A percentile compares a stretch with the other conserved stretches of the same genome.
phyloP scores from a whole-genome alignment of 2,888 invertebrate genomes.

The Drosophila fungiperda region DNA sequence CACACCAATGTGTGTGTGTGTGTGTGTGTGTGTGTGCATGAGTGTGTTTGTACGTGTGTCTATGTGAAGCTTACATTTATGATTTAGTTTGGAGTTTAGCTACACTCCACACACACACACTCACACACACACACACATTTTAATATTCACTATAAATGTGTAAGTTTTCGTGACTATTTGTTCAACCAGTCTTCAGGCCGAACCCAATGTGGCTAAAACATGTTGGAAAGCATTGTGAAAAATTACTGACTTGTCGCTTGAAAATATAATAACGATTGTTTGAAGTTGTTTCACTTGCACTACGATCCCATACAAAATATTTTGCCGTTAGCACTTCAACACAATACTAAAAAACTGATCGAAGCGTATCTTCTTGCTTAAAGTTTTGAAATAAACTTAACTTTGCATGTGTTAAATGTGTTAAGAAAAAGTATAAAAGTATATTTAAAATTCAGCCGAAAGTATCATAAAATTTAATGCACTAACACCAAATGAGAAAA shows the following conservation, averaged over 20 bases:
- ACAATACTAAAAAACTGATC: background rate
- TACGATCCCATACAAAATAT: background rate
- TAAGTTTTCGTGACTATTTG: conserved; percentile 5
- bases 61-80: conserved; percentile 61
- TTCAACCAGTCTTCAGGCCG: conserved; percentile 31
- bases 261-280: background rate
- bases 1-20: conserved; percentile 8
- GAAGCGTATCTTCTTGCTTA: background rate
- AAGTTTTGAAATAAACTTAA: background rate
- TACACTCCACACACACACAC: conserved; percentile 4
- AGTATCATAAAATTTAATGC: conserved; percentile 42
- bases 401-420: conserved; percentile 20
- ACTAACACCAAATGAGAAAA: conserved; percentile 4
- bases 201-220: conserved; percentile 31
- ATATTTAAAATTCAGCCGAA: conserved; percentile 37
- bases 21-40: conserved; percentile 20
- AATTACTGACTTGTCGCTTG: background rate
- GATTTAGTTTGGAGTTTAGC: conserved; percentile 63
- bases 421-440: conserved; percentile 17
- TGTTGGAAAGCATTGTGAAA: conserved; percentile 19
- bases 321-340: background rate
- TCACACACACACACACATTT: background rate
- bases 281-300: background rate
- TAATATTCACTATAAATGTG: conserved; percentile 1
- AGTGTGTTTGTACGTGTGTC: background rate